Conservation (phyloP, 64 coral and sea anemone species). For the Montipora sp. region DNA sequence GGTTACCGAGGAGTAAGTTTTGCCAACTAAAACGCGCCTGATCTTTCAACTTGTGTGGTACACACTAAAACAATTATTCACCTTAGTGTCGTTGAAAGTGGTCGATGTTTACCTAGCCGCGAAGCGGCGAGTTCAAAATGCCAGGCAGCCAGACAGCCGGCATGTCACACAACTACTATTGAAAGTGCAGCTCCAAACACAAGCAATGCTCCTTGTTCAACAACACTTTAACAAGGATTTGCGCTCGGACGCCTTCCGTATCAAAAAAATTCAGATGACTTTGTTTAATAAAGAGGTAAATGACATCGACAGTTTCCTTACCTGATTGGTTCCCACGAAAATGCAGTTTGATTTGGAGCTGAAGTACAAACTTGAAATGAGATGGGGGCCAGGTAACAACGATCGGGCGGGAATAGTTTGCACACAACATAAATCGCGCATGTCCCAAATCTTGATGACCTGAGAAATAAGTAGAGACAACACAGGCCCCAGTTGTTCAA, state of each 20-base stretch:
- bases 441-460: slow-evolving; percentile 99
- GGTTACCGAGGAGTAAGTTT: too few species aligned
- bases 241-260: background rate
- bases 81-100: too few species aligned
- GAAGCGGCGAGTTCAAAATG: too few species aligned
- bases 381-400: slow-evolving; percentile 88
- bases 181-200: too few species aligned
- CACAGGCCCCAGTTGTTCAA: too few species aligned
- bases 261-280: background rate
- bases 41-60: too few species aligned
- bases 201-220: background rate
- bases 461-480: background rate
- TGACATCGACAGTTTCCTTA: background rate
- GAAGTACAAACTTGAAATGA: slow-evolving; percentile 91
- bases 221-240: background rate
- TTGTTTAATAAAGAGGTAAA: background rate
- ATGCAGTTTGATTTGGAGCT: slow-evolving; percentile 81
- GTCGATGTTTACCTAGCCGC: too few species aligned
- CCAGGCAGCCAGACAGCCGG: too few species aligned
- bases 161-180: too few species aligned
- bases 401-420: slow-evolving; percentile 87
- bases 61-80: too few species aligned
- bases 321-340: slow-evolving; percentile 96
- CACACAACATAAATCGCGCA: slow-evolving; percentile 96
- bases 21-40: too few species aligned